Evolutionary conservation across 2,888 invertebrate species (phyloP).

Genomic region (Ormyrus rosae): DNA sequence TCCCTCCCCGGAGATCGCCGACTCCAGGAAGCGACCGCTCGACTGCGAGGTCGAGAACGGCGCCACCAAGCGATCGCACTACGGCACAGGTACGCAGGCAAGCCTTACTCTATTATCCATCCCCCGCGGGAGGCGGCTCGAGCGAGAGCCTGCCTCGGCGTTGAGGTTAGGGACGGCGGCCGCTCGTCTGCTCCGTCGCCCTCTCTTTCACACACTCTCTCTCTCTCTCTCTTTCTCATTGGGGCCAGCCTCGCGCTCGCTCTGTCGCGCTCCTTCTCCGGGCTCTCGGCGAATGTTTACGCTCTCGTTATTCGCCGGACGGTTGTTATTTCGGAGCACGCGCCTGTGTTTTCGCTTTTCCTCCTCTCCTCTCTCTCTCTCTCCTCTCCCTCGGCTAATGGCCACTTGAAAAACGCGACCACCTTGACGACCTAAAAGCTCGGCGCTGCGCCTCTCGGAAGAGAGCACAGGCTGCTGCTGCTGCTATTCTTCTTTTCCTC

Average conservation of each 20-base stretch:
- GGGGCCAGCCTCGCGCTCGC: neutral
- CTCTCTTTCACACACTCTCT: neutral
- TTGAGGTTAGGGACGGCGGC: conserved; percentile 47
- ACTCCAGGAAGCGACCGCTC: conserved; percentile 93
- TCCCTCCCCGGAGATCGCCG: conserved; percentile 93
- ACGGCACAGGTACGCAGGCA: conserved; percentile 86
- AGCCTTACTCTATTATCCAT: neutral
- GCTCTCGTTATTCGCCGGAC: conserved; percentile 16
- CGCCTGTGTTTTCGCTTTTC: conserved; percentile 40
- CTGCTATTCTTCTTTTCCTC: conserved; percentile 11
- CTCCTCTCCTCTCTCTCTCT: conserved; percentile 12
- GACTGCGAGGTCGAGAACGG: conserved; percentile 92
- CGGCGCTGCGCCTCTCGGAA: too few species aligned
- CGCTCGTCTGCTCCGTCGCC: conserved; percentile 23
- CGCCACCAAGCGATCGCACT: conserved; percentile 92
- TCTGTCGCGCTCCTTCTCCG: conserved; percentile 59
- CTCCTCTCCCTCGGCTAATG: neutral
- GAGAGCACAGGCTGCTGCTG: too few species aligned
- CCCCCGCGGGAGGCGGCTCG: neutral
- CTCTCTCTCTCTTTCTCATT: conserved; percentile 21
- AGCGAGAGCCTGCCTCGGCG: neutral
- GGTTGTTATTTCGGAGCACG: conserved; percentile 25
- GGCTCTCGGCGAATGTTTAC: conserved; percentile 8
- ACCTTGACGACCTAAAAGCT: too few species aligned
- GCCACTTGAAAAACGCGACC: neutral